These are phyloP conservation scores for Heteronetta atricapilla DNA, from an alignment of 2,113 vertebrate species.

Conservation along the genomic window DNA sequence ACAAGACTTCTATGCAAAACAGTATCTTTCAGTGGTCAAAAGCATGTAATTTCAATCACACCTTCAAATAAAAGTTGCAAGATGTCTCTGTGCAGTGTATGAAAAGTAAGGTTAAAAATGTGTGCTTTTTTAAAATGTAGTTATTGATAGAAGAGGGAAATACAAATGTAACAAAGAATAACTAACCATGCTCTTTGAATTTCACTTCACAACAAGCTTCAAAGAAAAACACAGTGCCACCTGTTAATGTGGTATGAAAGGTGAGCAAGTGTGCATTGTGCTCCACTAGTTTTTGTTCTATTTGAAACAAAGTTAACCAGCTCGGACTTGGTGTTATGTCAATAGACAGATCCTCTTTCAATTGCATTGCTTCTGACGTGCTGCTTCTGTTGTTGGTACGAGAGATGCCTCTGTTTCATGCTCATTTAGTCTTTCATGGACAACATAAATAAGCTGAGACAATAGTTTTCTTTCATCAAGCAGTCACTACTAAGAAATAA, in stretches of 20 bases:
- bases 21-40: not conserved
- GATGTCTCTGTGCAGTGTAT: not conserved
- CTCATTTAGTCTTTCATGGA: not conserved
- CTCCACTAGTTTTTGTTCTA: not conserved
- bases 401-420: not conserved
- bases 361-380: not conserved
- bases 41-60: not conserved
- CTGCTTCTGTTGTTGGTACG: not conserved
- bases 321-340: not conserved
- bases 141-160: not conserved
- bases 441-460: not conserved
- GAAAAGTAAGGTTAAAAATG: not conserved
- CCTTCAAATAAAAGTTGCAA: not conserved
- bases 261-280: not conserved
- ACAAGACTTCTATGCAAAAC: not conserved
- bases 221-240: not conserved
- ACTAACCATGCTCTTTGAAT: slow-evolving; percentile 3
- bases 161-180: slow-evolving; percentile 11
- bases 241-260: not conserved
- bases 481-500: not conserved
- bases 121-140: not conserved
- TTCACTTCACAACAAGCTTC: not conserved
- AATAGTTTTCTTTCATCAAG: not conserved
- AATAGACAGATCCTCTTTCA: not conserved
- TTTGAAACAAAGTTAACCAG: not conserved